Conservation (phyloP, 2,113 vertebrate genomes). For the Menura novaehollandiae region DNA sequence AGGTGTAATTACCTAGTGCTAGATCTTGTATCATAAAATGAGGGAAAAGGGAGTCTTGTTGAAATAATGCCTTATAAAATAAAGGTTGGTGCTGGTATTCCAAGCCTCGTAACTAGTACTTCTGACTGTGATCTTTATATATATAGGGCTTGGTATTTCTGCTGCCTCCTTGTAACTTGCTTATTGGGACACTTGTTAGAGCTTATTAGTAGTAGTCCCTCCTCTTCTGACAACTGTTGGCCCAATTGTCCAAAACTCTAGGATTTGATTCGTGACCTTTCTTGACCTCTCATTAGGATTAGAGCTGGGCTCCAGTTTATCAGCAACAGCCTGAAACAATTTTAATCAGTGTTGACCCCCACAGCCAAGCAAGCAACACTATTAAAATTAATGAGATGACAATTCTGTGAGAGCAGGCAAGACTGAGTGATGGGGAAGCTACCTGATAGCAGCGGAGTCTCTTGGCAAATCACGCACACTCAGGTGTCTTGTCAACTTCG, state of each 20-base stretch:
- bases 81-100: neutral
- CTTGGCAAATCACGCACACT: constrained; percentile 11
- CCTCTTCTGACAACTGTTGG: neutral
- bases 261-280: neutral
- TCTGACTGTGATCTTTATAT: neutral
- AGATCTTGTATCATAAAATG: neutral
- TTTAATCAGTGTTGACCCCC: constrained; percentile 28
- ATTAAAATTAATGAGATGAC: constrained; percentile 49
- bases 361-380: neutral
- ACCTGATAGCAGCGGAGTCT: constrained; percentile 10
- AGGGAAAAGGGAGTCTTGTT: neutral
- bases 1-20: neutral
- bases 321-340: constrained; percentile 15
- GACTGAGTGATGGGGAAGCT: constrained; percentile 15
- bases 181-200: neutral
- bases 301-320: constrained; percentile 6
- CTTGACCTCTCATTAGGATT: constrained; percentile 34
- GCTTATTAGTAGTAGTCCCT: neutral
- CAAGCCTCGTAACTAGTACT: neutral
- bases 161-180: neutral
- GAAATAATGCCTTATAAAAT: neutral
- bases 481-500: constrained; percentile 29
- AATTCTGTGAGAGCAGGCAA: neutral
- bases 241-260: neutral
- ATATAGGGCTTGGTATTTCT: neutral